Evolutionary conservation across 2,113 vertebrate genomes (phyloP).

Genomic region (Orthonyx spaldingii): DNA sequence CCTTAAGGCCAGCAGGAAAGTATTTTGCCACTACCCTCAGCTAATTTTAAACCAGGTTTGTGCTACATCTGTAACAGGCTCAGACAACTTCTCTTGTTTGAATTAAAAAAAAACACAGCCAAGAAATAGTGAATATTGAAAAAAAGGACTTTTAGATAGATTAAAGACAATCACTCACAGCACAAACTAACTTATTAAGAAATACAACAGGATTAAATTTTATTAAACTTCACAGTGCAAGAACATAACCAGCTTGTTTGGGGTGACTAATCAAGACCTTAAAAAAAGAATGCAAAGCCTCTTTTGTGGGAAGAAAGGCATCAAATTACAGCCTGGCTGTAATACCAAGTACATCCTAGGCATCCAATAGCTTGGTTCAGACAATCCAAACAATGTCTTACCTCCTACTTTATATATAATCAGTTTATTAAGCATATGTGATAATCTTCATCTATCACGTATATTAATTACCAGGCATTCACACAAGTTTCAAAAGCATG

Average conservation of each 20-base stretch:
- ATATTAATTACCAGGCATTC: not conserved
- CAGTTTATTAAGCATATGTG: not conserved
- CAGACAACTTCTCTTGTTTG: not conserved
- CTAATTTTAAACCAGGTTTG: not conserved
- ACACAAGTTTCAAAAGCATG: not conserved
- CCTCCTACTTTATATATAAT: not conserved
- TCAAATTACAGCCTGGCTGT: not conserved
- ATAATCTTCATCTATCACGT: not conserved
- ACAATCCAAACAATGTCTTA: not conserved
- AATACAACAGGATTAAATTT: not conserved
- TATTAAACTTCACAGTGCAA: not conserved
- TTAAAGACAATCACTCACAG: too few species aligned
- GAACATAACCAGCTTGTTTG: not conserved
- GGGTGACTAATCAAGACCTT: not conserved
- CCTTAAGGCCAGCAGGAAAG: not conserved
- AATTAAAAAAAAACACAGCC: not conserved
- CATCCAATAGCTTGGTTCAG: not conserved
- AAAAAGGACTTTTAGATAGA: too few species aligned
- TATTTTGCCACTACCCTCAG: not conserved
- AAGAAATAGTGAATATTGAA: not conserved
- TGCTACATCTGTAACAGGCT: not conserved
- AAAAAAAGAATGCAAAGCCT: not conserved
- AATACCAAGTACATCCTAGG: not conserved
- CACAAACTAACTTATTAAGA: not conserved
- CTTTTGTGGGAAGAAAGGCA: not conserved